A percentile compares a stretch with the other conserved stretches of the same genome.
Evolutionary conservation across 2,888 invertebrate genomes (phyloP).

Genomic region (Frankliniella intonsa): DNA sequence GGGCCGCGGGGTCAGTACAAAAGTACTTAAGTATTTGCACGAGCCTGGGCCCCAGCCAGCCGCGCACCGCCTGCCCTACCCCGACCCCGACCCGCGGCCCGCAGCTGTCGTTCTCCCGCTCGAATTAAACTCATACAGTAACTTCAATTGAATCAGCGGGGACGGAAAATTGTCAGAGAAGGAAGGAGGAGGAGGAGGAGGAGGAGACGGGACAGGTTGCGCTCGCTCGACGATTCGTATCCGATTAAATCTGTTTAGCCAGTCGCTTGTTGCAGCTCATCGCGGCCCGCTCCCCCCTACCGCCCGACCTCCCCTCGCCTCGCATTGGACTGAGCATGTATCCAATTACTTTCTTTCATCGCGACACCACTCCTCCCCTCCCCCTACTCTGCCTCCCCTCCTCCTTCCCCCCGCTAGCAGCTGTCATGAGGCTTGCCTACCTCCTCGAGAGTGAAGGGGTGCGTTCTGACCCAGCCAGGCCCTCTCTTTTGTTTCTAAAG

Average conservation of each 20-base stretch:
- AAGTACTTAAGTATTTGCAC: background rate
- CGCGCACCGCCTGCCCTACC: background rate
- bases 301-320: background rate
- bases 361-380: background rate
- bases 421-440: background rate
- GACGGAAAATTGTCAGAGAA: background rate
- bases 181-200: too few species aligned
- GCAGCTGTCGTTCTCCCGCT: conserved; percentile 3
- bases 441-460: too few species aligned
- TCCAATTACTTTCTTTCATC: background rate
- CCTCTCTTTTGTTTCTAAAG: too few species aligned
- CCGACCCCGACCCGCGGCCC: background rate
- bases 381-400: background rate
- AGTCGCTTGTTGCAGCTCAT: background rate
- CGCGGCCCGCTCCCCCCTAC: background rate
- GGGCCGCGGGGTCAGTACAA: background rate
- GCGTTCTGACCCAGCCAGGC: too few species aligned
- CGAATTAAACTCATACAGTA: background rate
- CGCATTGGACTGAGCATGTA: background rate
- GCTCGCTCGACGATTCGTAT: background rate
- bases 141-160: background rate
- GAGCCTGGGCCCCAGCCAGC: background rate
- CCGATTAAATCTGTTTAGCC: conserved; percentile 8
- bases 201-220: background rate
- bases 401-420: background rate